Evolutionary conservation across 2,113 vertebrate genomes (phyloP).

Genomic region (Elephantulus edwardii): DNA sequence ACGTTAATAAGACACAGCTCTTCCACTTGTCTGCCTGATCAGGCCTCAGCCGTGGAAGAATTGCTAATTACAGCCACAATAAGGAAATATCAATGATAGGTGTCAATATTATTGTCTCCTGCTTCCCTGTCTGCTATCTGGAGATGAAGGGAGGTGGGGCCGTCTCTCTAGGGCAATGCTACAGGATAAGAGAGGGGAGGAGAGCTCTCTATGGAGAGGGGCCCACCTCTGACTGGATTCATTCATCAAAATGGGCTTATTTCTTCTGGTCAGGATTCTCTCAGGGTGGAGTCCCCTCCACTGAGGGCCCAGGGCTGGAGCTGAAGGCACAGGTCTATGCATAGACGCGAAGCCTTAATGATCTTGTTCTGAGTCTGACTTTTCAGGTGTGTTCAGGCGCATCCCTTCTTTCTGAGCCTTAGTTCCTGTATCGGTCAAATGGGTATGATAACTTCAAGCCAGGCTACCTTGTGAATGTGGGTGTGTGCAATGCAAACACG

Average conservation of each 20-base stretch:
- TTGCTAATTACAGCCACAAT: slow-evolving; percentile 80
- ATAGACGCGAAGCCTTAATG: not conserved
- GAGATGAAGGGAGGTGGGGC: slow-evolving; percentile 75
- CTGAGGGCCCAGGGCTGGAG: not conserved
- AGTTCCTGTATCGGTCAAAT: slow-evolving; percentile 12
- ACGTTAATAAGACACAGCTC: slow-evolving; percentile 62
- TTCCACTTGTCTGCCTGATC: slow-evolving; percentile 19
- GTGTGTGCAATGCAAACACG: not conserved
- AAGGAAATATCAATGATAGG: slow-evolving; percentile 79
- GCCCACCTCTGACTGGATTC: not conserved
- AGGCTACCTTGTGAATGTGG: not conserved
- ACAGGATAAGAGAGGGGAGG: not conserved
- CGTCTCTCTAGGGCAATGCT: slow-evolving; percentile 65
- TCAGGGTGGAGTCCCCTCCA: not conserved
- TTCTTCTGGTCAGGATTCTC: not conserved
- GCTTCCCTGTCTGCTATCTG: slow-evolving; percentile 79
- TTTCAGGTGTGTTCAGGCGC: no score
- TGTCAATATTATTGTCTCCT: slow-evolving; percentile 78
- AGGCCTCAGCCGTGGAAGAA: slow-evolving; percentile 66
- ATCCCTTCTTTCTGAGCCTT: not conserved
- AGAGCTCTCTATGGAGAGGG: not conserved
- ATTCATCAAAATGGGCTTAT: not conserved
- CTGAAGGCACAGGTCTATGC: not conserved
- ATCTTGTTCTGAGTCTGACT: not conserved
- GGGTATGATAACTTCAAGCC: not conserved